A percentile compares a stretch with the other conserved stretches of the same genome.
These are phyloP conservation scores for Neotoma lepida DNA, from an alignment of 2,113 vertebrate genomes.

Conservation along the genomic window DNA sequence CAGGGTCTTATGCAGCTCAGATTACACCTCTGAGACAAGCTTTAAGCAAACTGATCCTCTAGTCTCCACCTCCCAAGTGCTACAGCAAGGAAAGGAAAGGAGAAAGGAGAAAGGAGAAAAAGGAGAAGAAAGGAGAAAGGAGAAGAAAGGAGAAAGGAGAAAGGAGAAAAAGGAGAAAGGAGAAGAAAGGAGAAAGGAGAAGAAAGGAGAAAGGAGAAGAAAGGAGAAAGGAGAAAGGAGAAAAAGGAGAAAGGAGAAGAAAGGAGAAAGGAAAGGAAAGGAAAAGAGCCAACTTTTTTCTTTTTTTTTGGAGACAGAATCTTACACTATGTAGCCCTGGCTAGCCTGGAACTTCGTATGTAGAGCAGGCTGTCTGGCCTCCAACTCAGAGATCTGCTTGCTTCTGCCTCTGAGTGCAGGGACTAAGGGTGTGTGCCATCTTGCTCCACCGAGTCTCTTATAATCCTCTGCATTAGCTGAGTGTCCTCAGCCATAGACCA, in stretches of 20 bases:
- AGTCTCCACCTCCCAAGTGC: neutral
- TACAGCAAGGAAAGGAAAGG: neutral
- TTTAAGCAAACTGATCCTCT: neutral
- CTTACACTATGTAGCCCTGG: neutral
- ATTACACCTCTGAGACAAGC: neutral
- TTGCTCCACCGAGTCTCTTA: neutral
- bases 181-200: no score
- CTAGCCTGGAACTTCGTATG: no score
- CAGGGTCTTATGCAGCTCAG: neutral
- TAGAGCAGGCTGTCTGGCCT: neutral
- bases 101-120: neutral
- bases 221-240: neutral
- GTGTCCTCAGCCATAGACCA: neutral
- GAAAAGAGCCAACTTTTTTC: neutral
- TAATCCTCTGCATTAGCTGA: neutral
- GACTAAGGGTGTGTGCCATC: neutral
- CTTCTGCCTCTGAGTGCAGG: neutral
- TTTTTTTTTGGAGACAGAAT: neutral
- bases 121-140: no score
- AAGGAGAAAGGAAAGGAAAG: neutral
- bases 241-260: no score
- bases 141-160: no score
- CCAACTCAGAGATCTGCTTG: neutral
- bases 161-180: no score
- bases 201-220: neutral